Percentiles rank a stretch among this genome's conserved stretches.
Conservation (phyloP, 2,888 invertebrate species). For the Rotaria socialis region DNA sequence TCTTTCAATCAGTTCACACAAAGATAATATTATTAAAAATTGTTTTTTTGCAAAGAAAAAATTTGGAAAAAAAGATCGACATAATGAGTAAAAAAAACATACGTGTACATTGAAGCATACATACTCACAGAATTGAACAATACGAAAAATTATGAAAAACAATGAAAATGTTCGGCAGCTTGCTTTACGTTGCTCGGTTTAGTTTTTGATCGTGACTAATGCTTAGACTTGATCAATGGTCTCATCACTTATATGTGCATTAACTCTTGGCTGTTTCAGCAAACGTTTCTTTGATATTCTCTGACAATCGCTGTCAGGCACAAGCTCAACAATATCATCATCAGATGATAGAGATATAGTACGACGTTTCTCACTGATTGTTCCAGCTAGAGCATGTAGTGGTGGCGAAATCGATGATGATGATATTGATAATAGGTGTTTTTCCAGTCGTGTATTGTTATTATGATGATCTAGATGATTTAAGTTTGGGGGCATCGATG, state of each 20-base stretch:
- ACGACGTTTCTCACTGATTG: background rate
- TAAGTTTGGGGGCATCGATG: background rate
- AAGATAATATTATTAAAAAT: background rate
- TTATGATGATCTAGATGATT: background rate
- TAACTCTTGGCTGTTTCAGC: background rate
- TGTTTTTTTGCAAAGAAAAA: background rate
- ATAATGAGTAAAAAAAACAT: background rate
- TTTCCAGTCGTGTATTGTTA: background rate
- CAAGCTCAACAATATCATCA: constrained; percentile 1
- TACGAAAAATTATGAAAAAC: background rate
- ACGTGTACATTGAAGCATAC: background rate
- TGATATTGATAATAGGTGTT: too few relatives aligned
- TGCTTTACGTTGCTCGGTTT: background rate
- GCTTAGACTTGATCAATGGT: background rate
- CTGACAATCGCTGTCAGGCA: background rate
- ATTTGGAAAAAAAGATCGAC: background rate
- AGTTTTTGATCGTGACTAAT: background rate
- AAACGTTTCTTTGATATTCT: background rate
- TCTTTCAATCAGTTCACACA: background rate
- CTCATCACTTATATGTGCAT: background rate
- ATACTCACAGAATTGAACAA: background rate
- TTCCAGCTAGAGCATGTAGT: background rate
- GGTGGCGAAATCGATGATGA: too few relatives aligned
- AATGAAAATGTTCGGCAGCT: too few relatives aligned
- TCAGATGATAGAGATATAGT: constrained; percentile 19